phyloP scores from a whole-genome alignment of 2,797 vertebrate genomes.

The Aeoliscus strigatus region DNA sequence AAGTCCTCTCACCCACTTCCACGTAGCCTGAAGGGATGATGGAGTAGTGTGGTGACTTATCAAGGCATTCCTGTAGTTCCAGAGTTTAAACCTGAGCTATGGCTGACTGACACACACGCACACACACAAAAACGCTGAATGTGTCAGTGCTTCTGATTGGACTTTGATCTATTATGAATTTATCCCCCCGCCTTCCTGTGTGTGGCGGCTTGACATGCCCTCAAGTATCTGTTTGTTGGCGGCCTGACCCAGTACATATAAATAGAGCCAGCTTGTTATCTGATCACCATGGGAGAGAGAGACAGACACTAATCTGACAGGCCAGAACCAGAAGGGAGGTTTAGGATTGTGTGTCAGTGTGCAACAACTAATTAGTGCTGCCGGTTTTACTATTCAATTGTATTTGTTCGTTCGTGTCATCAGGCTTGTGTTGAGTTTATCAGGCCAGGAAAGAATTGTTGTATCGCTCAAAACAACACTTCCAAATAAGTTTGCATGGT shows the following conservation, averaged over 20 bases:
- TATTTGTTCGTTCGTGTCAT: background rate
- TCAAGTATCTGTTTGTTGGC: slow-evolving; percentile 38
- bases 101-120: background rate
- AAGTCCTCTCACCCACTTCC: no score
- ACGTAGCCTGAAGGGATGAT: no score
- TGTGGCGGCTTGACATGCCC: slow-evolving; percentile 11
- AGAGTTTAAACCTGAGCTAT: slow-evolving; percentile 11
- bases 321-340: slow-evolving; percentile 39
- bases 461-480: background rate
- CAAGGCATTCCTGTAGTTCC: slow-evolving; percentile 11
- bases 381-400: slow-evolving; percentile 18
- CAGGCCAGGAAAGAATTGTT: background rate
- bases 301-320: slow-evolving; percentile 66
- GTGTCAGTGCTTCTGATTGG: slow-evolving; percentile 16
- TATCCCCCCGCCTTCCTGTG: background rate
- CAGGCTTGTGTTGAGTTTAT: no score
- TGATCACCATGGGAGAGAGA: slow-evolving; percentile 67
- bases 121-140: slow-evolving; percentile 9
- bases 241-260: slow-evolving; percentile 70
- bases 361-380: slow-evolving; percentile 13
- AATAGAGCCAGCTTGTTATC: slow-evolving; percentile 72
- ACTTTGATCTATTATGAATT: slow-evolving; percentile 36
- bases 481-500: slow-evolving; percentile 6
- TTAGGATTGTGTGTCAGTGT: slow-evolving; percentile 34
- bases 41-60: background rate